Evolutionary conservation across 2,113 vertebrate genomes (phyloP).

Genomic region (Mohoua ochrocephala): DNA sequence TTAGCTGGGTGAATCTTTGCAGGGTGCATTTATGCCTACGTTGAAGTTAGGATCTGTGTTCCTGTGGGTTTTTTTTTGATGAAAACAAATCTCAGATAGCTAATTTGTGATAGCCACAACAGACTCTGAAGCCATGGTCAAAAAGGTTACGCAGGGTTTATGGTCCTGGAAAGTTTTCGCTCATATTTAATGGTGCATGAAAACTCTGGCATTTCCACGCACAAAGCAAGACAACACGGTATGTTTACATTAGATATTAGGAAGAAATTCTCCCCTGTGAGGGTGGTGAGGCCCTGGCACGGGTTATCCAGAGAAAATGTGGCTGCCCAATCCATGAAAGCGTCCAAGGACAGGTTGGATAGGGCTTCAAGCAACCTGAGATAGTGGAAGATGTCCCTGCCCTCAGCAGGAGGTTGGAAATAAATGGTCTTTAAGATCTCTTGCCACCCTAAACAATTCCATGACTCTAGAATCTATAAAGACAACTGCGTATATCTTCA

Average conservation of each 20-base stretch:
- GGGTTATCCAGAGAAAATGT: not conserved
- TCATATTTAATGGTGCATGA: not conserved
- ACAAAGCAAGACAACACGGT: not conserved
- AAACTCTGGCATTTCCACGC: not conserved
- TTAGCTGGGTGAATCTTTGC: not conserved
- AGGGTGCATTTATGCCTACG: not conserved
- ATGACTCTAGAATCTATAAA: not conserved
- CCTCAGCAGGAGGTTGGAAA: not conserved
- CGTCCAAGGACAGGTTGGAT: not conserved
- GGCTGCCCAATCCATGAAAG: too few species aligned
- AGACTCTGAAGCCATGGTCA: not conserved
- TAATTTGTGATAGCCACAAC: not conserved
- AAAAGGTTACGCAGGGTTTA: not conserved
- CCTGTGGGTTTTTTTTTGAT: not conserved
- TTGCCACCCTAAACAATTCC: not conserved
- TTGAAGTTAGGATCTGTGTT: not conserved
- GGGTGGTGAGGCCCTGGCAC: rapidly evolving
- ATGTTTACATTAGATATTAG: not conserved
- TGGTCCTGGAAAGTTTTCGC: not conserved
- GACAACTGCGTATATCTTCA: not conserved
- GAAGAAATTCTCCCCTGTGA: too few species aligned
- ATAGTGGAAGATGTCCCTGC: not conserved
- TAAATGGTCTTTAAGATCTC: not conserved
- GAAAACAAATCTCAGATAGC: not conserved
- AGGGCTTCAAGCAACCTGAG: not conserved